Evolutionary conservation across 2,113 vertebrate genomes (phyloP), one percentile per base, ranked within the genome.

Genomic region (Sebastes schlegelii): DNA sequence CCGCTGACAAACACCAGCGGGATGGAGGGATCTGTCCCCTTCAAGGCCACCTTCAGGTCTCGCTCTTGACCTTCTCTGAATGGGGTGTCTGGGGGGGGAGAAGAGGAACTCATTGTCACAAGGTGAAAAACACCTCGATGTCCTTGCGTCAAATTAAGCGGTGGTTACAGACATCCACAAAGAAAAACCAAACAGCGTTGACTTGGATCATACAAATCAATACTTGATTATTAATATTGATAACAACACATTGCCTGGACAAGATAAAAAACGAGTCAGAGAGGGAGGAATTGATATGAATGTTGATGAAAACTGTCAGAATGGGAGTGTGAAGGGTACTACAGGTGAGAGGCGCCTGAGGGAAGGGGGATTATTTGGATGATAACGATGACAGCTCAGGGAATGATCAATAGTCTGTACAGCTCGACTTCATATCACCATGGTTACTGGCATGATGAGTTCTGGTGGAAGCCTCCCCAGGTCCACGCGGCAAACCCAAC

Each of bases 1-100:
- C 98, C 98, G 17, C 98, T 99, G 95, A 98, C 97, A 0, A 99
- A 96, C 16, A 99, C 96, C 76, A 99, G 88, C 0, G 98, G 98
- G 84, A 99, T 97, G 69, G 95, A 94, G 1, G 89, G 88, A 88
- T 97, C 87, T 0, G 95, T 92, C 2, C 54, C 91, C 62, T 84
- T 92, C 81, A 99, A 92, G 19, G 93, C 94, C 0, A 62, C 92
- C 94, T 98, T 98, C 83, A 99, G 91, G 91, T 99, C 98, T 60
- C 51, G 89, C 42, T 96, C 96, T 90, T 99, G 98, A 2, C 85
- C 95, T 73, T 96, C 93, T 83, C 95, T 94, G 95, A 96, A 99
- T 0, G 82, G 92, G 0, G 68, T 95, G 84, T 95, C 98, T 99
- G 85, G 54, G 42, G 23, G 23, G 6, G 21, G 2, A 4, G 1